These are phyloP conservation scores for Alligator mississippiensis DNA, from an alignment of 2,113 vertebrate species.

Conservation along the genomic window DNA sequence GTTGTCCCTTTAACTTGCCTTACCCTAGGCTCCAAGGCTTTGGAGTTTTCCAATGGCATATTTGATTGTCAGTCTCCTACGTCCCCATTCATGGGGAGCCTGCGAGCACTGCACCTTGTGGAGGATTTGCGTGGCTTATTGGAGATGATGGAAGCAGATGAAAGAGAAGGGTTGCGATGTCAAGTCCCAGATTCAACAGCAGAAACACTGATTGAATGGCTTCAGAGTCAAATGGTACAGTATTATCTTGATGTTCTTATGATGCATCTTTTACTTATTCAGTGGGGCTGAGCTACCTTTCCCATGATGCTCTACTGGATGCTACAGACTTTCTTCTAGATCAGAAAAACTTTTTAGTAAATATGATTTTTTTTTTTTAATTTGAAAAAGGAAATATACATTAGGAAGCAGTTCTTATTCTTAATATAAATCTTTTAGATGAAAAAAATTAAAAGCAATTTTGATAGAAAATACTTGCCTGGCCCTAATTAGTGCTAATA, in stretches of 20 bases:
- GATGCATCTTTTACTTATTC: fast-evolving
- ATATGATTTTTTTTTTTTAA: background rate
- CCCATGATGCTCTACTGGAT: background rate
- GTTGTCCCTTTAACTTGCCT: background rate
- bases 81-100: constrained; percentile 92
- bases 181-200: constrained; percentile 93
- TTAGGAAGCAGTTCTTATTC: background rate
- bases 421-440: background rate
- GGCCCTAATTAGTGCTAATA: background rate
- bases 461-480: background rate
- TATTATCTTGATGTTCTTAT: background rate
- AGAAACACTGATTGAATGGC: constrained; percentile 88
- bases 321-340: background rate
- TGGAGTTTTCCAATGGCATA: constrained; percentile 95
- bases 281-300: background rate
- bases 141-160: constrained; percentile 93
- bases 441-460: background rate
- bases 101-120: constrained; percentile 91
- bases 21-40: constrained; percentile 90
- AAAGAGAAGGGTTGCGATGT: constrained; percentile 92
- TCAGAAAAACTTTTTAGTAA: background rate
- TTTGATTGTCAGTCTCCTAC: constrained; percentile 98
- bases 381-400: background rate
- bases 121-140: constrained; percentile 91
- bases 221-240: constrained; percentile 91